phyloP scores from a whole-genome alignment of 2,113 vertebrate genomes.

The Pitta sordida region DNA sequence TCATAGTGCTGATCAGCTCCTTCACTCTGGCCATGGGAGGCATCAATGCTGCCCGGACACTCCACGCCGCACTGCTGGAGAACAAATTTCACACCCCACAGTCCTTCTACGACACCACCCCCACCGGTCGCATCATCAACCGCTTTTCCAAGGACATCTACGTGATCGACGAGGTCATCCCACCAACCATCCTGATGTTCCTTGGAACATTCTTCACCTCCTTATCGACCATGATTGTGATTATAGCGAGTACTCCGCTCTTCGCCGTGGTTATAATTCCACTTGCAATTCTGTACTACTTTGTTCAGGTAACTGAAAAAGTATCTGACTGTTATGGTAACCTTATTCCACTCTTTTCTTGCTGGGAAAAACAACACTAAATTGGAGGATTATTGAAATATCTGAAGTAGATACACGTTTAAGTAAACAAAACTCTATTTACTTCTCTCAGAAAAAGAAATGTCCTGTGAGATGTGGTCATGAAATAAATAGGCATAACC shows the following conservation, averaged over 20 bases:
- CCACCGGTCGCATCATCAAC: slow-evolving; percentile 92
- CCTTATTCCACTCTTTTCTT: background rate
- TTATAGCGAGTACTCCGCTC: slow-evolving; percentile 84
- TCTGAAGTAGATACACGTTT: background rate
- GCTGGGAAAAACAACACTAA: background rate
- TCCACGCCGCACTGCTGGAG: slow-evolving; percentile 82
- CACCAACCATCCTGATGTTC: slow-evolving; percentile 85
- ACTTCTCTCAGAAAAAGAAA: background rate
- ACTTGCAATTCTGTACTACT: slow-evolving; percentile 82
- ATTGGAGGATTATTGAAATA: background rate
- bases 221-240: slow-evolving; percentile 86
- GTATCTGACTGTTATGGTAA: background rate
- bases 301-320: slow-evolving; percentile 84
- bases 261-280: slow-evolving; percentile 85
- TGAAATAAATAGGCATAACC: background rate
- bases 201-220: slow-evolving; percentile 81
- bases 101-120: slow-evolving; percentile 96
- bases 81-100: slow-evolving; percentile 91
- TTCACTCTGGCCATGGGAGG: slow-evolving; percentile 85
- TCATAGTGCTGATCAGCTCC: slow-evolving; percentile 84
- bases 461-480: background rate
- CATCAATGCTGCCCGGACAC: slow-evolving; percentile 79
- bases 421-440: background rate
- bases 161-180: slow-evolving; percentile 88
- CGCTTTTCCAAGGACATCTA: slow-evolving; percentile 96